Percentiles rank a stretch among this genome's conserved stretches.
Conservation (phyloP, 2,888 invertebrate species). For the Drosophila gaucha region DNA sequence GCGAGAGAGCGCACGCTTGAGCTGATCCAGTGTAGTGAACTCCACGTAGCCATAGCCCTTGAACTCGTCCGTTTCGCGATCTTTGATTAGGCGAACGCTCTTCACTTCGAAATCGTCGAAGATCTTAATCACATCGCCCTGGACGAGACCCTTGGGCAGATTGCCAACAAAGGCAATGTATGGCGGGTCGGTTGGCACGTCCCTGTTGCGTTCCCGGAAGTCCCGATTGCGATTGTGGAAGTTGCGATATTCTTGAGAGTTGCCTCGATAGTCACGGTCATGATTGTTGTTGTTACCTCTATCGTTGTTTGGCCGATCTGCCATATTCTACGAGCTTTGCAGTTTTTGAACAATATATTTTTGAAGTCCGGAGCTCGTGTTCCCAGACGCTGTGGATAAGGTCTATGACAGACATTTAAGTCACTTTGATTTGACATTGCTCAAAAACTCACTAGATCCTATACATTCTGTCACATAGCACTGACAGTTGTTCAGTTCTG, state of each 20-base stretch:
- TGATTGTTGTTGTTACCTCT: conserved; percentile 28
- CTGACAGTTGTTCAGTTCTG: not conserved
- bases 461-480: not conserved
- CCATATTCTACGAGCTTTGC: conserved; percentile 50
- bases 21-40: conserved; percentile 92
- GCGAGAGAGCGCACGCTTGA: conserved; percentile 91
- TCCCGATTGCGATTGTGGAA: conserved; percentile 44
- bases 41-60: conserved; percentile 99
- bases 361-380: conserved; percentile 55
- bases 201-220: conserved; percentile 82
- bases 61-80: conserved; percentile 97
- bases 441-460: conserved; percentile 24
- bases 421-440: conserved; percentile 29
- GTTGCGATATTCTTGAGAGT: conserved; percentile 43
- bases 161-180: conserved; percentile 98
- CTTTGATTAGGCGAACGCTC: conserved; percentile 96
- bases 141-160: conserved; percentile 94
- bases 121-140: conserved; percentile 96
- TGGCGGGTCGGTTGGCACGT: conserved; percentile 94
- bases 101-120: conserved; percentile 89
- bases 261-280: conserved; percentile 35
- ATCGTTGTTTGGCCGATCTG: conserved; percentile 53
- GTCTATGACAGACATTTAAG: conserved; percentile 54
- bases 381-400: conserved; percentile 64
- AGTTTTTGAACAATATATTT: conserved; percentile 22